phyloP scores from a whole-genome alignment of 2,888 invertebrate genomes.

The Tachina lurida region DNA sequence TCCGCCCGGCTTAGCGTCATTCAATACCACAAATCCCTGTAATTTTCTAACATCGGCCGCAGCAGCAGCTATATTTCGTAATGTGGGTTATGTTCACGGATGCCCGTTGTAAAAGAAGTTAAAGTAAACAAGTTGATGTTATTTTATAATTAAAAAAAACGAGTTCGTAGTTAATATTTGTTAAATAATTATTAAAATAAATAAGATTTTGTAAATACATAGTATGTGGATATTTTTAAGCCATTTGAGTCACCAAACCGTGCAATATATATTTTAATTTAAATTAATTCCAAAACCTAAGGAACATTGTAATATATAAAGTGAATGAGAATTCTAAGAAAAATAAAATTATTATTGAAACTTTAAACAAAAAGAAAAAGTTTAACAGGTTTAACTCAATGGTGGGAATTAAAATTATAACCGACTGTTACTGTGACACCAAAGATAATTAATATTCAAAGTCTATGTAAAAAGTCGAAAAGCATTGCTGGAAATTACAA shows the following conservation, averaged over 20 bases:
- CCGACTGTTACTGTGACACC: too few relatives aligned
- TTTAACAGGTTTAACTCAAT: too few relatives aligned
- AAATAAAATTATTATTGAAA: background rate
- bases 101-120: constrained; percentile 87
- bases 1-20: constrained; percentile 80
- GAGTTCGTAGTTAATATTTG: constrained; percentile 44
- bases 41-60: constrained; percentile 87
- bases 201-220: constrained; percentile 53
- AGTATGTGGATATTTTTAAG: background rate
- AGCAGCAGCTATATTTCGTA: constrained; percentile 88
- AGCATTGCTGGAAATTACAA: too few relatives aligned
- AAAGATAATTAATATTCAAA: too few relatives aligned
- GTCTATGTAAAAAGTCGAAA: too few relatives aligned
- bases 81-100: constrained; percentile 89
- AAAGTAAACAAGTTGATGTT: background rate
- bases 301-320: constrained; percentile 39
- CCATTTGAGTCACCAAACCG: constrained; percentile 35
- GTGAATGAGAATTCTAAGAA: constrained; percentile 18
- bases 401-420: too few relatives aligned
- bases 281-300: constrained; percentile 14
- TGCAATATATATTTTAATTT: constrained; percentile 47
- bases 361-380: too few relatives aligned
- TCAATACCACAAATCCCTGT: constrained; percentile 83
- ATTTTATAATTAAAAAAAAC: constrained; percentile 20
- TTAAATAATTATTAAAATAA: constrained; percentile 47